Evolutionary conservation across 2,797 vertebrate genomes (phyloP), one percentile per base, ranked within the genome.

Genomic region (Ctenopoma multispine): DNA sequence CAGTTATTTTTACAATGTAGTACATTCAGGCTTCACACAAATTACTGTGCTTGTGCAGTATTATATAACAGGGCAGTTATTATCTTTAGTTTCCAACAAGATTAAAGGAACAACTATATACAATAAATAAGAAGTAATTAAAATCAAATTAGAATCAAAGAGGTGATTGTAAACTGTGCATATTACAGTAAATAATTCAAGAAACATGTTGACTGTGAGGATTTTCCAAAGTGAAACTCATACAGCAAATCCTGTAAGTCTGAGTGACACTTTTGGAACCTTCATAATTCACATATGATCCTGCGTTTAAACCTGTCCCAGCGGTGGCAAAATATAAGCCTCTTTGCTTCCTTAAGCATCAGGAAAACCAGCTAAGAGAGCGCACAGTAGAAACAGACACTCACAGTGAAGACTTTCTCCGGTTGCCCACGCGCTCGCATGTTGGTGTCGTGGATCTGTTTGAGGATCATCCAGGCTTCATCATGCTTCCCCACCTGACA

Each of bases 391-490:
- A 70, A 63, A 78, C 64, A 84, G 84, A 75, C 75, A 96, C 97
- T 97, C 92, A 99, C 98, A 1, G 97, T 98, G 90, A 99, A 99
- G 89, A 99, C 98, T 93, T 99, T 99, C 89, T 99, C 98, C 0
- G 98, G 97, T 74, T 98, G 96, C 72, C 98, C 97, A 75, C 97
- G 96, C 9, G 98, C 97, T 82, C 97, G 92, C 98, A 99, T 99
- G 90, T 99, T 99, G 78, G 97, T 98, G 93, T 99, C 98, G 48
- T 99, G 98, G 89, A 99, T 99, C 90, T 97, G 96, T 85, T 99
- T 99, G 86, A 99, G 96, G 92, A 99, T 97, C 98, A 99, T 99
- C 98, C 98, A 99, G 57, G 97, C 98, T 93, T 99, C 97, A 48
- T 99, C 98, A 31, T 99, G 98, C 87, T 98, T 99, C 83, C 98